These are phyloP conservation scores for Esperia sulphurella DNA, from an alignment of 2,888 invertebrate genomes.

Conservation along the genomic window DNA sequence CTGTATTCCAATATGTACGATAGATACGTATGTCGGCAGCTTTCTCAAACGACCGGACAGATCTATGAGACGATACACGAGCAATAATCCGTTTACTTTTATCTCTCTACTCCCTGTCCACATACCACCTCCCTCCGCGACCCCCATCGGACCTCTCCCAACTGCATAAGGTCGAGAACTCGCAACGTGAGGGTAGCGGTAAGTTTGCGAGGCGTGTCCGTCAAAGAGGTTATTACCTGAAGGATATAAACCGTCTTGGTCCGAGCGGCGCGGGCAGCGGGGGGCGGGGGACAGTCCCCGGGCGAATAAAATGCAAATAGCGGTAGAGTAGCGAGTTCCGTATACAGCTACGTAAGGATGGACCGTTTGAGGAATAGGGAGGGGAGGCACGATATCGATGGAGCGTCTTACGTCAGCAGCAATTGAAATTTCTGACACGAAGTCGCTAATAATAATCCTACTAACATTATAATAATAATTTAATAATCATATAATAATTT, in stretches of 20 bases:
- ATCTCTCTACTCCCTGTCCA: constrained; percentile 63
- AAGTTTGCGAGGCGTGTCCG: constrained; percentile 41
- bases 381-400: constrained; percentile 12
- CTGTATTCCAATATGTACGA: too few relatives aligned
- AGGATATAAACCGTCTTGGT: constrained; percentile 56
- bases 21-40: constrained; percentile 16
- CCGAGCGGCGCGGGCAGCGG: constrained; percentile 24
- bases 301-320: constrained; percentile 74
- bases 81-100: constrained; percentile 77
- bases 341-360: constrained; percentile 33
- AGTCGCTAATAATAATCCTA: too few relatives aligned
- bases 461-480: too few relatives aligned
- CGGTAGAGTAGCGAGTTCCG: constrained; percentile 43
- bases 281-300: constrained; percentile 36
- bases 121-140: constrained; percentile 28
- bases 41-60: constrained; percentile 44
- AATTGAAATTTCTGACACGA: too few relatives aligned
- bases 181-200: neutral
- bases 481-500: too few relatives aligned
- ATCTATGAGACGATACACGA: constrained; percentile 57
- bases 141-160: constrained; percentile 14
- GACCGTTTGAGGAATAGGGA: constrained; percentile 24
- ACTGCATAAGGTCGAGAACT: constrained; percentile 21
- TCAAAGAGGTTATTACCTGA: constrained; percentile 78
- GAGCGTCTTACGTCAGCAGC: neutral